Conservation (phyloP, 1,140 invertebrate genomes). For the Zaprionus gabonicus region DNA sequence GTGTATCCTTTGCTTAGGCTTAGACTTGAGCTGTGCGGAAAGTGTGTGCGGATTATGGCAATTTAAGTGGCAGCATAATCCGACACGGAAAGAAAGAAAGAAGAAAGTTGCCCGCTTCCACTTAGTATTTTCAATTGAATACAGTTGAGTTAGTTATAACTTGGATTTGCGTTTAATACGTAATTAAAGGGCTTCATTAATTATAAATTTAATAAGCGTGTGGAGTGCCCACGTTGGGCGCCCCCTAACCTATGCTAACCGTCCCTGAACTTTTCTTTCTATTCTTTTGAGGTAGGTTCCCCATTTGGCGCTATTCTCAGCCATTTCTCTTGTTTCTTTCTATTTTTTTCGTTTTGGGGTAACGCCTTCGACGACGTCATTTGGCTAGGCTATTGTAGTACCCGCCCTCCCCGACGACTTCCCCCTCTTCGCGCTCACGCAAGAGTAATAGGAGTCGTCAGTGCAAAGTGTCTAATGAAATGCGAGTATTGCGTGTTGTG, state of each 20-base stretch:
- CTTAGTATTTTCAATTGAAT: not conserved
- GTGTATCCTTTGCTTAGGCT: not conserved
- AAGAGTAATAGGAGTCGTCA: constrained; percentile 81
- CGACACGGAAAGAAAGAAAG: not conserved
- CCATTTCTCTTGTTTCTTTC: constrained; percentile 5
- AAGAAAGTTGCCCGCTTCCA: not conserved
- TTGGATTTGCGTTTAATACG: not conserved
- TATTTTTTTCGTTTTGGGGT: constrained; percentile 4
- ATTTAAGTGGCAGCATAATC: constrained; percentile 11
- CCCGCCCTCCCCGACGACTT: not conserved
- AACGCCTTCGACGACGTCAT: constrained; percentile 45
- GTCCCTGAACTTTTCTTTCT: constrained; percentile 4
- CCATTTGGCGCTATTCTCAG: not conserved
- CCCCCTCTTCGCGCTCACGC: constrained; percentile 6
- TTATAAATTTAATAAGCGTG: constrained; percentile 1
- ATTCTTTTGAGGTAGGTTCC: constrained; percentile 15
- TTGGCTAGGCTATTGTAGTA: constrained; percentile 29
- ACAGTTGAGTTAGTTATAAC: not conserved
- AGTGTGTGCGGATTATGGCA: constrained; percentile 32
- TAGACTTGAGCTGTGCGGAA: constrained; percentile 7
- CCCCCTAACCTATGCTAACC: not conserved
- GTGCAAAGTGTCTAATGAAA: constrained; percentile 82
- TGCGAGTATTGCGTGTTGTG: constrained; percentile 81
- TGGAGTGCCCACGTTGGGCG: not conserved
- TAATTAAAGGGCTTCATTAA: constrained; percentile 6